Base-by-base conservation (phyloP, 2,113 vertebrate species). In the Phyllostomus discolor region DNA sequence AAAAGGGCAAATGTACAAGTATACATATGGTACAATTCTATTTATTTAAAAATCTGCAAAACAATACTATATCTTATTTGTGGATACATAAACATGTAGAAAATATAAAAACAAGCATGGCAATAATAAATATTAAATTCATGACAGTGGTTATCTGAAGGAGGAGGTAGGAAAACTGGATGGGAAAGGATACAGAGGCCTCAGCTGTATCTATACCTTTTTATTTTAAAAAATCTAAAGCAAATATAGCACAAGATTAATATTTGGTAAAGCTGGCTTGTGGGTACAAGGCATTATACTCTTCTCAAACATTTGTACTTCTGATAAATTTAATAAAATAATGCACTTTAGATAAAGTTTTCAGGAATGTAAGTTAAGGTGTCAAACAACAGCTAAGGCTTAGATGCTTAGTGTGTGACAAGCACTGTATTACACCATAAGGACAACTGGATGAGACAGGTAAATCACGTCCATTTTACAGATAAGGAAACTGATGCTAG, bases 1-100 rank as follows among this genome's bases (percentile, higher is more conserved):
- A 91, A 94, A 93, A 70, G 73, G 43, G 26, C 48, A 96, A 72
- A 83, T 33, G 75, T 59, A 80, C 22, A 93, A 93, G 80, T 33
- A 94, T 91, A 22, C 11, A 67, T 62, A 69, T 4, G 11, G 26
- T 73, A 73, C 62, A 93, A 91, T 76, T 85, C 31, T 35, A 94
- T 28, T 64, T 69, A 82, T 50, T 88, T 90, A 59, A 91, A 96
- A 91, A 82, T 31, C 33, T 89, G 24, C 0, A 94, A 73, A 95
- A 87, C 52, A 94, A 67, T 75, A 72, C 41, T 93, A n/a, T 35
- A 46, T 67, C 20, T 64, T 94, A 59, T 41, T 97, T 54, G 79
- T 38, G 9, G 33, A 81, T 35, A 73, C 2, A 54, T 8, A 41
- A 90, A 90, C 10, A 85, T 41, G 10, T 43, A 92, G 41, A 91